Evolutionary conservation across 1,140 invertebrate species (phyloP).

Genomic region (Streblospio benedicti): DNA sequence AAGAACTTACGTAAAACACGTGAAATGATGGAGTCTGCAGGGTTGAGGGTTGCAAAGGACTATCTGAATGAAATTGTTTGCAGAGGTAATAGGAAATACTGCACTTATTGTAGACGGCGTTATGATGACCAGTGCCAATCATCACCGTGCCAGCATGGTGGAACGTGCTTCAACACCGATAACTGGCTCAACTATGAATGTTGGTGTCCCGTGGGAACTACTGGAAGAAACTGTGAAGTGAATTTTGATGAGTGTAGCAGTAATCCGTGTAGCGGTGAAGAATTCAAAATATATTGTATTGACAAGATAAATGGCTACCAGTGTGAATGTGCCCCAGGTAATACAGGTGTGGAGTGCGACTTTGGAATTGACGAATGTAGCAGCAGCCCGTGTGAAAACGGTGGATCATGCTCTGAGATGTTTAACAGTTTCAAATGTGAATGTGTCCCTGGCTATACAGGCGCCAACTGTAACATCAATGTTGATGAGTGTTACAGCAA

Average conservation of each 20-base stretch:
- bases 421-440: constrained; percentile 12
- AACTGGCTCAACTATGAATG: no score
- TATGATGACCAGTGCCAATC: neutral
- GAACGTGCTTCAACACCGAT: no score
- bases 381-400: constrained; percentile 11
- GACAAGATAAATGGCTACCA: constrained; percentile 8
- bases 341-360: constrained; percentile 4
- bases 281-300: no score
- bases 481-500: no score
- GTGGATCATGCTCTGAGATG: constrained; percentile 6
- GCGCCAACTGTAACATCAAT: constrained; percentile 10
- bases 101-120: neutral
- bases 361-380: constrained; percentile 8
- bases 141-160: neutral
- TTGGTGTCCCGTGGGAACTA: no score
- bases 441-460: constrained; percentile 8
- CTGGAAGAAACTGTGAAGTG: constrained; percentile 17
- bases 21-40: no score
- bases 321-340: constrained; percentile 5
- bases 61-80: no score
- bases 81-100: no score
- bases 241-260: constrained; percentile 2
- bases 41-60: no score
- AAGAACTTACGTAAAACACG: no score
- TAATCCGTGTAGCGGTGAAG: constrained; percentile 8